phyloP scores from a whole-genome alignment of 2,113 vertebrate species.

The Ptychochromis oligacanthus region DNA sequence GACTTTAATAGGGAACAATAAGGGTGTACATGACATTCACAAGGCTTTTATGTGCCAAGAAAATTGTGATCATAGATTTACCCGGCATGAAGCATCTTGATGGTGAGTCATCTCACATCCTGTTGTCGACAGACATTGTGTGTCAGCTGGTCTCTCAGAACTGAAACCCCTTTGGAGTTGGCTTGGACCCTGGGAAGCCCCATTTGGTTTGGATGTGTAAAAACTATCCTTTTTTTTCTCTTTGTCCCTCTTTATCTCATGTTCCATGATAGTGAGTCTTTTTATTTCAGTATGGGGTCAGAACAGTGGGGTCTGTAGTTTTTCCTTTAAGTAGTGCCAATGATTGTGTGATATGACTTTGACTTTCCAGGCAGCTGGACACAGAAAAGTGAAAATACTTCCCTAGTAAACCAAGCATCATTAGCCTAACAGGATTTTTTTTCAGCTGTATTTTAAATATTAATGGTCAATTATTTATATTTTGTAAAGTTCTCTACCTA shows the following conservation, averaged over 20 bases:
- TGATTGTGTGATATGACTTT: neutral
- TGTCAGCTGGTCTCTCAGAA: conserved; percentile 29
- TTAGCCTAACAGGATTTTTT: too few relatives aligned
- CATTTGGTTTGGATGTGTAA: neutral
- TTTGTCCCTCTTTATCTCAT: neutral
- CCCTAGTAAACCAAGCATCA: neutral
- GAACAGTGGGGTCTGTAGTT: neutral
- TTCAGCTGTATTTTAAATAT: neutral
- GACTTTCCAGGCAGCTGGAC: neutral
- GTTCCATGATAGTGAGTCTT: neutral
- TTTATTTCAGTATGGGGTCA: conserved; percentile 20
- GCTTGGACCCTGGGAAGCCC: conserved; percentile 9
- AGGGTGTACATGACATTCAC: neutral
- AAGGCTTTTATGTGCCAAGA: neutral
- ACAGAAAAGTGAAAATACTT: neutral
- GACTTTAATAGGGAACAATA: neutral
- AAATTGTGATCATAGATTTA: conserved; percentile 22
- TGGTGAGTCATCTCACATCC: conserved; percentile 45
- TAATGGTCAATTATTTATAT: neutral
- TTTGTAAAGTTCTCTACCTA: neutral
- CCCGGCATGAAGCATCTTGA: neutral
- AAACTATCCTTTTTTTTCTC: neutral
- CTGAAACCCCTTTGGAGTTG: neutral
- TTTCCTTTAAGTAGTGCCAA: neutral
- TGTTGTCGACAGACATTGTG: conserved; percentile 26